Evolutionary conservation across 2,797 vertebrate genomes (phyloP).

Genomic region (Hoplostethus mediterraneus): DNA sequence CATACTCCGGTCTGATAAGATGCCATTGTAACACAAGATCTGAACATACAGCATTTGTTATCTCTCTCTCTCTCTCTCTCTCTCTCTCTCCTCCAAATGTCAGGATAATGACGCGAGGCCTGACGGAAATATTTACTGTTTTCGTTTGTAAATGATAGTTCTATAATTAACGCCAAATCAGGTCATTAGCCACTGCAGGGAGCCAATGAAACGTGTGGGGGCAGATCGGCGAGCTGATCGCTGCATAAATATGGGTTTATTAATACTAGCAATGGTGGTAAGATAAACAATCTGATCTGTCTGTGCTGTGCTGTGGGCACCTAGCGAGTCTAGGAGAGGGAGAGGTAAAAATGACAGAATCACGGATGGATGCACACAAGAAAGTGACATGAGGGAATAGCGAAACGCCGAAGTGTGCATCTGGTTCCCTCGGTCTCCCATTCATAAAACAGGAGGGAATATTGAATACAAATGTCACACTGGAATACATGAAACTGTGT

Average conservation of each 20-base stretch:
- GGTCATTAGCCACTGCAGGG: slow-evolving; percentile 66
- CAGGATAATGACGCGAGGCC: slow-evolving; percentile 63
- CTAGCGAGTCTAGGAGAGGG: slow-evolving; percentile 41
- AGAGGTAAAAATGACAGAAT: slow-evolving; percentile 55
- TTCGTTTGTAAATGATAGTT: slow-evolving; percentile 73
- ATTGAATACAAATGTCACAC: slow-evolving; percentile 1
- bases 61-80: slow-evolving; percentile 6
- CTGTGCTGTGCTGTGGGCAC: slow-evolving; percentile 41
- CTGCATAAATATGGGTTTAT: slow-evolving; percentile 51
- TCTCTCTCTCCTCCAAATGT: slow-evolving; percentile 25
- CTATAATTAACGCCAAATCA: slow-evolving; percentile 72
- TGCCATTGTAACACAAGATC: slow-evolving; percentile 51
- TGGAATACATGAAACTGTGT: not conserved
- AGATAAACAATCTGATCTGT: slow-evolving; percentile 56
- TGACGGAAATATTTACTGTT: slow-evolving; percentile 75
- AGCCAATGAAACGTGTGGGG: slow-evolving; percentile 35
- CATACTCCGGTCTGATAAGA: not conserved
- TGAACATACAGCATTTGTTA: slow-evolving; percentile 21
- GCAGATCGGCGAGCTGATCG: slow-evolving; percentile 37
- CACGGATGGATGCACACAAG: slow-evolving; percentile 24
- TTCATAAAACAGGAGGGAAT: slow-evolving; percentile 20
- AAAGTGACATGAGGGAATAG: slow-evolving; percentile 47
- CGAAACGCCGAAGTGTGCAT: slow-evolving; percentile 27
- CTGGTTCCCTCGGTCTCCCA: slow-evolving; percentile 33
- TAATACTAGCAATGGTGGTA: slow-evolving; percentile 42